phyloP scores from a whole-genome alignment of 2,888 invertebrate species.

The Campoletis raptor region DNA sequence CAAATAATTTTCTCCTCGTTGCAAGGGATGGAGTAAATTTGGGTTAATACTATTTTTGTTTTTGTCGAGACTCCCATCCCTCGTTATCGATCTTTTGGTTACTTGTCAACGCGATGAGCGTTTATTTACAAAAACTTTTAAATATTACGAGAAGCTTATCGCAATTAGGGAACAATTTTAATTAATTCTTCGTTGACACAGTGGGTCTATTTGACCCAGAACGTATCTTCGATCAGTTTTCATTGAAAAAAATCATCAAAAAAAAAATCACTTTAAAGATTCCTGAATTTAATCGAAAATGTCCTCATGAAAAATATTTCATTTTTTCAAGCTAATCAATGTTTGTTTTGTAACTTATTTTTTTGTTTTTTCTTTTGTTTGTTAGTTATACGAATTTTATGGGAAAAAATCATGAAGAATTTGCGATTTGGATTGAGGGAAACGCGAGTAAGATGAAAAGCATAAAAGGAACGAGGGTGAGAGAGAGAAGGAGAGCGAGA shows the following conservation, averaged over 20 bases:
- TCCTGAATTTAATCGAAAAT: too few species aligned
- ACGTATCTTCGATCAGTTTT: too few species aligned
- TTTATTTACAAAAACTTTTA: neutral
- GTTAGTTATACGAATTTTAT: neutral
- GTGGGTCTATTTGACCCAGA: too few species aligned
- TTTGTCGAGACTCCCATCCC: neutral
- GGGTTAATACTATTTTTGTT: neutral
- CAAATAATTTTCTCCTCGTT: neutral
- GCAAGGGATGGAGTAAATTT: neutral
- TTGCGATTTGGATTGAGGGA: constrained; percentile 17
- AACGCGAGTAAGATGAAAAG: constrained; percentile 33
- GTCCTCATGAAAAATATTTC: too few species aligned
- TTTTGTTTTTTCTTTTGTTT: neutral
- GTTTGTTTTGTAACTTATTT: neutral
- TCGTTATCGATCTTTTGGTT: neutral
- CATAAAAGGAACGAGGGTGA: constrained; percentile 11
- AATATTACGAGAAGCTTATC: neutral
- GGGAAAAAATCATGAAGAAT: neutral
- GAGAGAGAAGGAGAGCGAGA: constrained; percentile 35
- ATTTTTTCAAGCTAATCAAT: too few species aligned
- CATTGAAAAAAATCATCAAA: too few species aligned
- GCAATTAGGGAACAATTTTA: neutral
- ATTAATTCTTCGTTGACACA: too few species aligned
- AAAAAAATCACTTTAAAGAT: too few species aligned
- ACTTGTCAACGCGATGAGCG: neutral